Evolutionary conservation across 2,888 invertebrate species (phyloP), one percentile per base, ranked within the genome.

Genomic region (Pantelozetes paolii): DNA sequence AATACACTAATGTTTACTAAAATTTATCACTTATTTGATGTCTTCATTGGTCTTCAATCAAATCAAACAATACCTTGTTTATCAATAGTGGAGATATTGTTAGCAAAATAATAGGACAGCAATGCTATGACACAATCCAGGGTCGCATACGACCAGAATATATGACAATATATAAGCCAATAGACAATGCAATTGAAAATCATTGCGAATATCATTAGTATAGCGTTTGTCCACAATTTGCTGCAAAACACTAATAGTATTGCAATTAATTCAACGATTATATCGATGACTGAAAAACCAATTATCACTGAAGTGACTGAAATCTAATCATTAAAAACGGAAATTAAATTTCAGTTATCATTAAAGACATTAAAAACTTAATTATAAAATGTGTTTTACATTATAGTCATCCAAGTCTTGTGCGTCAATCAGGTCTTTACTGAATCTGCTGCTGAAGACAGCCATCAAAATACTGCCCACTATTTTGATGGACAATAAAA

Each of bases 211-310:
- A 54, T 54, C 54, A 54, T 54, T 54, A 54, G 26, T 8, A 54
- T 54, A 23, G 54, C 6, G 26, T 54, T 54, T 54, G 26, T 54
- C 54, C 54, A 54, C 26, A 54, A 54, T 54, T 54, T 54, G 54
- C 9, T 9, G 26, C 9, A 54, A 54, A 54, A 6, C 26, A 54
- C 26, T 26, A 54, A 54, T 26, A 54, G 20, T 26, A 54, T 23
- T n/a, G 54, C 23, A 23, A 26, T 54, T 26, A 54, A 54, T 54
- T 54, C 54, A 54, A 54, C 26, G 23, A 26, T 26, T 1, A 23
- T 26, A 26, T 26, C 26, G 26, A 54, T 26, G 1, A 26, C 6
- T 3, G 54, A 54, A 11, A 54, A 54, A 20, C 54, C 54, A 54
- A 54, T 54, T 26, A 54, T 26, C 8, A 54, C 54, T 15, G 26